phyloP scores from a whole-genome alignment of 1,140 invertebrate species.

The Aphaenogaster floridana region DNA sequence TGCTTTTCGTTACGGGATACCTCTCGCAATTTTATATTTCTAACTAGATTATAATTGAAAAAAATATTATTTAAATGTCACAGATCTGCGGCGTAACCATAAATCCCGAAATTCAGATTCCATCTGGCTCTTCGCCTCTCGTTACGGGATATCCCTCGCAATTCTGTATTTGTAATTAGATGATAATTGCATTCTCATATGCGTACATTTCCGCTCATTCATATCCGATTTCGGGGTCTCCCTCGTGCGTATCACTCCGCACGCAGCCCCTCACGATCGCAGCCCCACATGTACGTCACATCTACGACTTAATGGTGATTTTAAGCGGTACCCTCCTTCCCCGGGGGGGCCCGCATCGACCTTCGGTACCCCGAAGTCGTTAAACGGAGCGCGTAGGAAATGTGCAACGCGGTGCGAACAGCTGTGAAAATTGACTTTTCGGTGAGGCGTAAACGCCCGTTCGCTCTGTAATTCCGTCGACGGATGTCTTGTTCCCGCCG shows the following conservation, averaged over 20 bases:
- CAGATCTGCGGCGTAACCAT: not conserved
- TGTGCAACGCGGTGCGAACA: constrained; percentile 42
- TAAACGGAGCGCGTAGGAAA: constrained; percentile 65
- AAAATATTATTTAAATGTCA: not conserved
- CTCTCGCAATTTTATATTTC: no score
- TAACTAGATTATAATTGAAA: not conserved
- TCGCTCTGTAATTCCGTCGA: constrained; percentile 21
- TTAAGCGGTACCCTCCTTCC: constrained; percentile 26
- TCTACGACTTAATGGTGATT: constrained; percentile 40
- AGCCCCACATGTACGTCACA: constrained; percentile 22
- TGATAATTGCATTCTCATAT: constrained; percentile 10
- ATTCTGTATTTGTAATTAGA: not conserved
- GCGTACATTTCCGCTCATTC: not conserved
- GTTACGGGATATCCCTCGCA: not conserved
- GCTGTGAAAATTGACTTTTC: constrained; percentile 77
- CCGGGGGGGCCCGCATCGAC: not conserved
- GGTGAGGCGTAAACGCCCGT: constrained; percentile 5
- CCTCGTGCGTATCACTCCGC: not conserved
- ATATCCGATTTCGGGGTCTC: constrained; percentile 25
- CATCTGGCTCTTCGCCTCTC: not conserved
- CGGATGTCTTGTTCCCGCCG: constrained; percentile 33
- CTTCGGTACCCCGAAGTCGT: constrained; percentile 51
- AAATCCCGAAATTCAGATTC: not conserved
- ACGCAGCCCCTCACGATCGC: not conserved
- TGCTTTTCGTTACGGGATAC: no score